A percentile compares a stretch with the other conserved stretches of the same genome.
phyloP scores from a whole-genome alignment of 2,888 invertebrate genomes.

The Eristalis tenax region DNA sequence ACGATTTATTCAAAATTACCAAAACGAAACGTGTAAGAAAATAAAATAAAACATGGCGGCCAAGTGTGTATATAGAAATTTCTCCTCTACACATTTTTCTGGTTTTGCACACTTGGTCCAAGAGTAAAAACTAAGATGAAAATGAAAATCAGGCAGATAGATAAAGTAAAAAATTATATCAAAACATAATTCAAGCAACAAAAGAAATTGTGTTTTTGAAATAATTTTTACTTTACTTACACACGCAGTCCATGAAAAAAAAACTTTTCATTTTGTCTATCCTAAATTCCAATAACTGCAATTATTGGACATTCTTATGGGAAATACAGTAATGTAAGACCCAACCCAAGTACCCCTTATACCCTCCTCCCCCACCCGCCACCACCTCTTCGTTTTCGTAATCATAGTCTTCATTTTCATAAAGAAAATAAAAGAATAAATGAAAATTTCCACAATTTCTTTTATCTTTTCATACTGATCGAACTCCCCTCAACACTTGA shows the following conservation, averaged over 20 bases:
- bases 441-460: constrained; percentile 38
- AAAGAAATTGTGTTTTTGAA: constrained; percentile 44
- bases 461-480: constrained; percentile 7
- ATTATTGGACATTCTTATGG: constrained; percentile 30
- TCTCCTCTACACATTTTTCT: constrained; percentile 13
- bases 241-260: constrained; percentile 12
- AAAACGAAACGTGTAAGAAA: background rate
- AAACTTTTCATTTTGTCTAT: background rate
- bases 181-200: constrained; percentile 49
- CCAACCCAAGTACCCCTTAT: background rate
- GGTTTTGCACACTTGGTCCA: background rate
- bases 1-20: background rate
- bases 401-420: background rate
- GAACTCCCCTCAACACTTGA: constrained; percentile 30
- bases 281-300: background rate
- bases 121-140: background rate
- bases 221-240: constrained; percentile 61
- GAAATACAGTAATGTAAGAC: constrained; percentile 10
- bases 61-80: constrained; percentile 15
- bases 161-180: constrained; percentile 58
- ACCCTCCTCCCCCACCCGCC: constrained; percentile 7
- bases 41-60: constrained; percentile 58
- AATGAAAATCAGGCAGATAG: background rate
- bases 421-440: background rate
- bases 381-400: background rate